These are phyloP conservation scores for Eugnorisma glareosa DNA, from an alignment of 2,888 invertebrate genomes.

Conservation along the genomic window DNA sequence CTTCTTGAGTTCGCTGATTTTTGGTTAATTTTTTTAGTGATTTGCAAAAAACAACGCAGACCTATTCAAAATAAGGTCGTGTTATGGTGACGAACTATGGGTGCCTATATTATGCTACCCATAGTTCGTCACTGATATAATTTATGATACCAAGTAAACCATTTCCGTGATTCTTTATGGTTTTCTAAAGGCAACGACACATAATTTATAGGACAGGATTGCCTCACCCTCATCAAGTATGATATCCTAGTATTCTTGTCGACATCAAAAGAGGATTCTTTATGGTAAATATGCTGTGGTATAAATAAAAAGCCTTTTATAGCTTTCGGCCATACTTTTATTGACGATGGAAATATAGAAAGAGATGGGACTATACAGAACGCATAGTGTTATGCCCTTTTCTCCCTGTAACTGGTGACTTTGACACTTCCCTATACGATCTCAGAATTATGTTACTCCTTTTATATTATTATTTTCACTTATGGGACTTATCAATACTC, in stretches of 20 bases:
- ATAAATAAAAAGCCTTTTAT: slow-evolving; percentile 50
- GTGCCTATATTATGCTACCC: too few species aligned
- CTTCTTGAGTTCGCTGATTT: neutral
- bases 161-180: slow-evolving; percentile 30
- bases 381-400: slow-evolving; percentile 5
- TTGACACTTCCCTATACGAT: slow-evolving; percentile 7
- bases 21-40: neutral
- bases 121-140: neutral
- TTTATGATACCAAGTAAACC: neutral
- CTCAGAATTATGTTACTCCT: slow-evolving; percentile 18
- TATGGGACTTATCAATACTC: slow-evolving; percentile 9
- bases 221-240: slow-evolving; percentile 64
- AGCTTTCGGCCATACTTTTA: slow-evolving; percentile 29
- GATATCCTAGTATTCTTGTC: slow-evolving; percentile 46
- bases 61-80: neutral
- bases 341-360: slow-evolving; percentile 16
- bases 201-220: slow-evolving; percentile 43
- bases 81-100: too few species aligned
- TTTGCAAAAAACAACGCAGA: neutral
- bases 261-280: slow-evolving; percentile 54
- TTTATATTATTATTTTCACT: slow-evolving; percentile 29
- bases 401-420: slow-evolving; percentile 1
- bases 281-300: slow-evolving; percentile 57
- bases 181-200: slow-evolving; percentile 39
- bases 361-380: slow-evolving; percentile 7